A percentile compares a stretch with the other conserved stretches of the same genome.
Conservation (phyloP, 1,140 invertebrate species). For the Rhynchophorus ferrugineus region DNA sequence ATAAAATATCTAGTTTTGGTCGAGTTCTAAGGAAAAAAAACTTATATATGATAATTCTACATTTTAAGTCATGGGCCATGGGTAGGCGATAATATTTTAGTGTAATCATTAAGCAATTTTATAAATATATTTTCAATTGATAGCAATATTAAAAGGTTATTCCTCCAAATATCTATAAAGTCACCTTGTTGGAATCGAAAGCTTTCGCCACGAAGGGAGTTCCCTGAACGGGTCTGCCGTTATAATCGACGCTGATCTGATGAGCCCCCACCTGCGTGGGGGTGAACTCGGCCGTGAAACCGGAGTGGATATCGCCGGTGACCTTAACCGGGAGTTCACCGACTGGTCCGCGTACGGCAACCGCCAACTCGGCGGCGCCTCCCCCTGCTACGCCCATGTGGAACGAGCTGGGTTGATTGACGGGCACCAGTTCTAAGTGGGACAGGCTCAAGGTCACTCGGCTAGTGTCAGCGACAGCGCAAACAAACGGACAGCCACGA, state of each 20-base stretch:
- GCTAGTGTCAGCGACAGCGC: constrained; percentile 72
- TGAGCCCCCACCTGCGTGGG: constrained; percentile 85
- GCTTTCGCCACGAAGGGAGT: constrained; percentile 90
- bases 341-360: constrained; percentile 74
- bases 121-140: too few relatives aligned
- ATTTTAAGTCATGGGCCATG: too few relatives aligned
- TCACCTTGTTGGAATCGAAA: constrained; percentile 71
- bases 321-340: constrained; percentile 79
- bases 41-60: too few relatives aligned
- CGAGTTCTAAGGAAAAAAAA: too few relatives aligned
- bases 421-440: constrained; percentile 79
- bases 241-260: constrained; percentile 73
- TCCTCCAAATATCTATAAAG: neutral
- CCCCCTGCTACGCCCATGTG: constrained; percentile 83
- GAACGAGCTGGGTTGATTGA: constrained; percentile 79
- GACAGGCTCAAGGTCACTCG: constrained; percentile 69
- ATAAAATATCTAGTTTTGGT: too few relatives aligned
- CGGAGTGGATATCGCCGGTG: constrained; percentile 77
- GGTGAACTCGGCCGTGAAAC: constrained; percentile 85
- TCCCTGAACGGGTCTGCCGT: constrained; percentile 76
- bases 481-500: constrained; percentile 83
- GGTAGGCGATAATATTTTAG: too few relatives aligned
- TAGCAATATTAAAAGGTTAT: too few relatives aligned
- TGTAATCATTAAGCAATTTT: too few relatives aligned
- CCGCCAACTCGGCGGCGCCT: constrained; percentile 77